These are phyloP conservation scores for Habropoda laboriosa DNA, from an alignment of 1,140 invertebrate genomes.

Conservation along the genomic window DNA sequence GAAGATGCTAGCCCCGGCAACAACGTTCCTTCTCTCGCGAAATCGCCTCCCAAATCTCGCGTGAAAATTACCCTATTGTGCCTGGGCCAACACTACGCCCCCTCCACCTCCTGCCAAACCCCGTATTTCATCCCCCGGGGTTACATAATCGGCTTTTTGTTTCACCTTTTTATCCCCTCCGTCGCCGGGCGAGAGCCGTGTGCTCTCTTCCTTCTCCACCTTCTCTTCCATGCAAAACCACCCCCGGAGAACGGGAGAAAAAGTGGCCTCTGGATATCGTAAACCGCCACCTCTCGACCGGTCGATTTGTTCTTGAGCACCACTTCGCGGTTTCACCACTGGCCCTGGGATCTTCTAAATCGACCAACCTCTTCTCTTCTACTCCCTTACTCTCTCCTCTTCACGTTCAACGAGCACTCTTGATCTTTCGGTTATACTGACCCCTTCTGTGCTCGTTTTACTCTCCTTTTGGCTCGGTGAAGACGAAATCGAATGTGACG, in stretches of 20 bases:
- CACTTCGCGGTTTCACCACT: slow-evolving; percentile 50
- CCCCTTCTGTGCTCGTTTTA: too few relatives aligned
- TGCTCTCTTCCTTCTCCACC: slow-evolving; percentile 20
- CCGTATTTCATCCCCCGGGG: slow-evolving; percentile 78
- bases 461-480: too few relatives aligned
- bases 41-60: slow-evolving; percentile 82
- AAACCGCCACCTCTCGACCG: slow-evolving; percentile 48
- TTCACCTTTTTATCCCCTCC: slow-evolving; percentile 79
- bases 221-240: background rate
- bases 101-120: slow-evolving; percentile 46
- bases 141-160: slow-evolving; percentile 82
- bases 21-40: slow-evolving; percentile 69
- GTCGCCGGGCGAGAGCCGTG: background rate
- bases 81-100: slow-evolving; percentile 47
- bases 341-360: slow-evolving; percentile 51
- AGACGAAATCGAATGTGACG: too few relatives aligned
- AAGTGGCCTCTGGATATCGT: slow-evolving; percentile 61
- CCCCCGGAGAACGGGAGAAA: slow-evolving; percentile 41
- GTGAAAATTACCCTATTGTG: slow-evolving; percentile 82
- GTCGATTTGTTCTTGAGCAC: slow-evolving; percentile 68
- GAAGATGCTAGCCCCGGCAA: slow-evolving; percentile 3
- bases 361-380: slow-evolving; percentile 46
- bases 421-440: slow-evolving; percentile 30
- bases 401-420: background rate
- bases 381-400: too few relatives aligned